Evolutionary conservation across 1,140 invertebrate genomes (phyloP).

Genomic region (Gonioctena quinquepunctata): DNA sequence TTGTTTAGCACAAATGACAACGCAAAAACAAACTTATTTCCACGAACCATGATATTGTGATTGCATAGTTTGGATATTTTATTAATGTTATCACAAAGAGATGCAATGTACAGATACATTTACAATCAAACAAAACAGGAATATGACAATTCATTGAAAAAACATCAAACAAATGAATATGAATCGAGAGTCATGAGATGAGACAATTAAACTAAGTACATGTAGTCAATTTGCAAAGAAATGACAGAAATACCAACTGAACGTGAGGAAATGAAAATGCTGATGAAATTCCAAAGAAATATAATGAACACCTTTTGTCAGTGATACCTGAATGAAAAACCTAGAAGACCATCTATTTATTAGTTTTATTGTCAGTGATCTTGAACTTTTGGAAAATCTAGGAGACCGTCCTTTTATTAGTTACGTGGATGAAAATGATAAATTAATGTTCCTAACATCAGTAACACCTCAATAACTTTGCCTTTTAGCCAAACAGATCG

Average conservation of each 20-base stretch:
- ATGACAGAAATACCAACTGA: neutral
- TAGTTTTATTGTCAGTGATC: neutral
- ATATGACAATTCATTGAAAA: no score
- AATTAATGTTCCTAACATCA: no score
- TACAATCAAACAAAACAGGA: neutral
- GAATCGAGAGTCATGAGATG: neutral
- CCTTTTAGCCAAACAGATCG: conserved; percentile 1
- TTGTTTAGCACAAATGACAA: neutral
- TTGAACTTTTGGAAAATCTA: neutral
- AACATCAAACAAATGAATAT: neutral
- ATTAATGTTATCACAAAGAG: no score
- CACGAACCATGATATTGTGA: neutral
- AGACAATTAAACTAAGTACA: conserved; percentile 7
- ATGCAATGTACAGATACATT: neutral
- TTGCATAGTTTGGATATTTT: neutral
- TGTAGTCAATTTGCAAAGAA: no score
- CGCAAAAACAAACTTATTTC: neutral
- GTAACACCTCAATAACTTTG: conserved; percentile 11
- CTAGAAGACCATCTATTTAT: no score
- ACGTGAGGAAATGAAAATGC: neutral
- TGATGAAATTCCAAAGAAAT: neutral
- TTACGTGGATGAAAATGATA: no score
- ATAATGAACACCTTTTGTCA: no score
- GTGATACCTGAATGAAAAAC: no score
- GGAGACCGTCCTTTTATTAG: neutral